phyloP scores from a whole-genome alignment of 2,113 vertebrate species.

The Glareola pratincola region DNA sequence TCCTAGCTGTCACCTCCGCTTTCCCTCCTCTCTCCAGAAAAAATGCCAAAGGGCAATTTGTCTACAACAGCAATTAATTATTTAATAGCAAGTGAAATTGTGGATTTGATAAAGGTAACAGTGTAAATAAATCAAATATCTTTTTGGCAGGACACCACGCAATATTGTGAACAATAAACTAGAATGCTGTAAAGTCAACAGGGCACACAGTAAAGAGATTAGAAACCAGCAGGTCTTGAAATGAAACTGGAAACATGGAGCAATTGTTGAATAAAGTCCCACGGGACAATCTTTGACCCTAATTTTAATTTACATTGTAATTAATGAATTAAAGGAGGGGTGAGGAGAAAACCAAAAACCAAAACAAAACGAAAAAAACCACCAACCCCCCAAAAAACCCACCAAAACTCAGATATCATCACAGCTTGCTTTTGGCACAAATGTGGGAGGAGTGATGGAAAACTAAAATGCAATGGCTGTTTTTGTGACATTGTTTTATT shows the following conservation, averaged over 20 bases:
- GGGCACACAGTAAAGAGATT: not conserved
- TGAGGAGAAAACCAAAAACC: not conserved
- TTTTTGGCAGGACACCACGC: not conserved
- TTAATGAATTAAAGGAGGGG: not conserved
- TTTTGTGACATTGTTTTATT: not conserved
- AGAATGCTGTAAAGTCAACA: not conserved
- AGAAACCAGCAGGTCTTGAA: not conserved
- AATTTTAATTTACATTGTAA: not conserved
- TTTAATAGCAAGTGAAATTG: not conserved
- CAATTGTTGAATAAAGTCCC: not conserved
- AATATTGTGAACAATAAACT: not conserved
- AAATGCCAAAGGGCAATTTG: not conserved
- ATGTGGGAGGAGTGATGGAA: not conserved
- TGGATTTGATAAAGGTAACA: not conserved
- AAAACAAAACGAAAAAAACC: not conserved
- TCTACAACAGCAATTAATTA: not conserved
- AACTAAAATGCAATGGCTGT: fast-evolving
- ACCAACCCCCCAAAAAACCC: not conserved
- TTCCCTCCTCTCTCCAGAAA: not conserved
- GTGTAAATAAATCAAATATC: not conserved
- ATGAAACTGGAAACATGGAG: not conserved
- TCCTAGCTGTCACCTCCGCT: not conserved
- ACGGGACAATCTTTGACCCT: not conserved
- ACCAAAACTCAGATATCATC: not conserved
- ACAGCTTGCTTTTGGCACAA: not conserved